Percentiles rank a stretch among this genome's conserved stretches.
Evolutionary conservation across 2,888 invertebrate genomes (phyloP).

Genomic region (Choristoneura rosaceana): DNA sequence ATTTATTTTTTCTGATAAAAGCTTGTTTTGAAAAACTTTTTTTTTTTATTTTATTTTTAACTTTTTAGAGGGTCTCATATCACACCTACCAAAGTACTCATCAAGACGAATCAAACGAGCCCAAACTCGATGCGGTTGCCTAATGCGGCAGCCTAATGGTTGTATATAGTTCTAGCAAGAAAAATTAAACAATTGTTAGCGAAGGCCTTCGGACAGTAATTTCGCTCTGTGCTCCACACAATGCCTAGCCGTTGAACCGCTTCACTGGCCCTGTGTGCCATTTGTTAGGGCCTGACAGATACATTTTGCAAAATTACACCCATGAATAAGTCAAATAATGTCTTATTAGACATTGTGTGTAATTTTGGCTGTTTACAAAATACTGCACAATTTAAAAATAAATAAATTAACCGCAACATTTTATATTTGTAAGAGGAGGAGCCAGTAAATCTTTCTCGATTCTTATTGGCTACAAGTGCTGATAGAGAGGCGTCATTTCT

Average conservation of each 20-base stretch:
- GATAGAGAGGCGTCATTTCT: slow-evolving; percentile 39
- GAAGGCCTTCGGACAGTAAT: background rate
- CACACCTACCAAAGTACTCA: no score
- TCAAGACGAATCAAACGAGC: no score
- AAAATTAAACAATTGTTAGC: background rate
- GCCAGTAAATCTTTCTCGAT: slow-evolving; percentile 40
- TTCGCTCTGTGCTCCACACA: background rate
- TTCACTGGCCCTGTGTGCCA: background rate
- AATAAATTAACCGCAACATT: background rate
- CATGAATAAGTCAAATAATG: background rate
- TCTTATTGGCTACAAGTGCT: slow-evolving; percentile 47
- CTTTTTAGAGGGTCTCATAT: no score
- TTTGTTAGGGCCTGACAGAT: slow-evolving; percentile 1
- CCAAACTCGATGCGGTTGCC: no score
- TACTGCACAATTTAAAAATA: background rate
- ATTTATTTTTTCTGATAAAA: no score
- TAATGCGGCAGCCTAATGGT: background rate
- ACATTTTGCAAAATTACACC: background rate
- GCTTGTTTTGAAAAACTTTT: no score
- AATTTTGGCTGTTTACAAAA: background rate
- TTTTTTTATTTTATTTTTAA: no score
- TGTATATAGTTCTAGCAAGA: background rate
- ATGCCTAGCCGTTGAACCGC: background rate
- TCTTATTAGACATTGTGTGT: no score
- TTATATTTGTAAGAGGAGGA: slow-evolving; percentile 51